Percentiles rank a stretch among this genome's conserved stretches.
phyloP scores from a whole-genome alignment of 2,888 invertebrate species.

The Hipparchia semele region DNA sequence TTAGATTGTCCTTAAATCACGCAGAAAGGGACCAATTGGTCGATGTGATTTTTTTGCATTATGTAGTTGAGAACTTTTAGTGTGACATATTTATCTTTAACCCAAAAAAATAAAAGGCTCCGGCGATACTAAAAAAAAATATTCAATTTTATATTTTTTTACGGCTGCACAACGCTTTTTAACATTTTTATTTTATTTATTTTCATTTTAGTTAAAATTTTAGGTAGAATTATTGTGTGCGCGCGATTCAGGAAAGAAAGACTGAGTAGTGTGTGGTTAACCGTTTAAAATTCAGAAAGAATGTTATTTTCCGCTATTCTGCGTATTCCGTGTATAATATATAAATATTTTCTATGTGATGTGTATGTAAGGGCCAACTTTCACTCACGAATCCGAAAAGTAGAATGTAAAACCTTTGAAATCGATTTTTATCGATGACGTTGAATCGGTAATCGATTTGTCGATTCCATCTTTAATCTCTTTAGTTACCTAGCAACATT shows the following conservation, averaged over 20 bases:
- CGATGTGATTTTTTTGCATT: too few relatives aligned
- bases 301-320: background rate
- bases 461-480: too few relatives aligned
- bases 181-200: background rate
- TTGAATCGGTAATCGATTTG: too few relatives aligned
- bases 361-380: background rate
- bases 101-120: too few relatives aligned
- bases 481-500: too few relatives aligned
- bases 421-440: too few relatives aligned
- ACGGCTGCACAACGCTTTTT: constrained; percentile 3
- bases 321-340: background rate
- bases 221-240: constrained; percentile 21
- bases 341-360: background rate
- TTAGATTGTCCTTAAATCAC: too few relatives aligned
- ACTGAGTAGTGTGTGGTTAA: constrained; percentile 31
- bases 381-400: background rate
- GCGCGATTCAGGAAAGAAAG: constrained; percentile 30
- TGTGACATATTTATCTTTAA: too few relatives aligned
- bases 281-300: constrained; percentile 3
- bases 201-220: constrained; percentile 16
- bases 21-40: too few relatives aligned
- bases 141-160: background rate
- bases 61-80: too few relatives aligned
- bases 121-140: too few relatives aligned
- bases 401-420: background rate